Evolutionary conservation across 2,888 invertebrate genomes (phyloP).

Genomic region (Cephus rjabovi): DNA sequence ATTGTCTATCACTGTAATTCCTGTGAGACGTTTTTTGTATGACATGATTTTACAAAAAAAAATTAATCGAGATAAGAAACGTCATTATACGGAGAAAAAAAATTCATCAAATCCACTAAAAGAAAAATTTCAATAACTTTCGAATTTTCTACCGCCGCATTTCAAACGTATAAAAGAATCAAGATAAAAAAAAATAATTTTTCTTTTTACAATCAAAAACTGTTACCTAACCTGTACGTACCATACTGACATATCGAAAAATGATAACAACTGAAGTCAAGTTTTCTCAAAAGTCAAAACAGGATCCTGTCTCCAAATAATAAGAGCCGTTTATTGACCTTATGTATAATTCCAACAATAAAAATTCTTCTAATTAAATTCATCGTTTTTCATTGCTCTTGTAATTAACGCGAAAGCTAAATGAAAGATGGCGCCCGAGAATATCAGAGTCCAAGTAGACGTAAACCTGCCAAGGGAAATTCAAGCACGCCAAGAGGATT

Average conservation of each 20-base stretch:
- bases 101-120: not conserved
- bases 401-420: not conserved
- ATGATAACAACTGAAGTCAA: not conserved
- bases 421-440: not conserved
- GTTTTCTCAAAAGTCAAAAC: not conserved
- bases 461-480: not conserved
- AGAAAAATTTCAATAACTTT: not conserved
- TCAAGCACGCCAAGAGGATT: conserved; percentile 3
- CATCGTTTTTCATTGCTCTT: not conserved
- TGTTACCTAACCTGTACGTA: not conserved
- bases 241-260: not conserved
- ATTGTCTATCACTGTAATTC: conserved; percentile 9
- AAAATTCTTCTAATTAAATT: not conserved
- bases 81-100: not conserved
- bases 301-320: not conserved
- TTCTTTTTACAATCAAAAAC: not conserved
- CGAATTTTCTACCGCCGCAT: not conserved
- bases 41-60: not conserved
- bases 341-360: not conserved
- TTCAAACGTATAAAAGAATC: not conserved
- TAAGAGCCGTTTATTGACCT: not conserved
- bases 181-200: not conserved
- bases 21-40: not conserved
- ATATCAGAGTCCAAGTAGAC: not conserved
- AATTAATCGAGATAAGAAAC: too few relatives aligned